A percentile compares a stretch with the other conserved stretches of the same genome.
These are phyloP conservation scores for Epistrophe grossulariae DNA, from an alignment of 2,888 invertebrate genomes.

Conservation along the genomic window DNA sequence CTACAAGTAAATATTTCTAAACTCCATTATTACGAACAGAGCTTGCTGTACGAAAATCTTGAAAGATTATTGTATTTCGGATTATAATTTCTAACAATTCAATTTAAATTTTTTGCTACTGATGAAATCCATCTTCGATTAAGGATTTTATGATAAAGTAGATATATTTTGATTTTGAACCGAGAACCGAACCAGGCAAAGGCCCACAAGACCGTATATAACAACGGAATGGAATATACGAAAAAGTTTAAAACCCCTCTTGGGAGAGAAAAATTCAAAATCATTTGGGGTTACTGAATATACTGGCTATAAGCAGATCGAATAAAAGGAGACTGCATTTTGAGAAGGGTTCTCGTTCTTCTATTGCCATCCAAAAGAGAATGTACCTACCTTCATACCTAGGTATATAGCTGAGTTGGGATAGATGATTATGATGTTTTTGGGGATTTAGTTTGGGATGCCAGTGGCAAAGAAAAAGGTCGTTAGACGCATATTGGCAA, in stretches of 20 bases:
- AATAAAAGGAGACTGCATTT: constrained; percentile 22
- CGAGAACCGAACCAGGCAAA: constrained; percentile 25
- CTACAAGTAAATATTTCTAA: no score
- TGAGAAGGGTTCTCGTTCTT: constrained; percentile 34
- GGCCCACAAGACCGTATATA: constrained; percentile 17
- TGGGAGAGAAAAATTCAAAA: constrained; percentile 12
- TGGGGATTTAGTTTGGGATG: constrained; percentile 44
- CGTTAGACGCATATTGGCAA: constrained; percentile 57
- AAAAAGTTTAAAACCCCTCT: constrained; percentile 27
- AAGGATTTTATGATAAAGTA: constrained; percentile 2
- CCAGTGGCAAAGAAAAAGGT: constrained; percentile 42
- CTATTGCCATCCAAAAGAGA: constrained; percentile 5
- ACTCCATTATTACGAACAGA: no score
- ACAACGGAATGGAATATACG: constrained; percentile 3
- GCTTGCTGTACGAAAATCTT: no score
- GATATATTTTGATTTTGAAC: constrained; percentile 12
- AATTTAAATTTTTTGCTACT: no score
- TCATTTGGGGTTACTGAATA: constrained; percentile 1
- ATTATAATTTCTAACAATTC: no score
- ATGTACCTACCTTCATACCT: background rate
- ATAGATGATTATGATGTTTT: constrained; percentile 72
- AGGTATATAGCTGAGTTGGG: constrained; percentile 4
- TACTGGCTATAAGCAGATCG: constrained; percentile 34
- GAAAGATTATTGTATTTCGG: no score
- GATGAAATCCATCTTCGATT: constrained; percentile 8